phyloP scores from a whole-genome alignment of 2,113 vertebrate genomes.

The Gymnocephalus cernua region DNA sequence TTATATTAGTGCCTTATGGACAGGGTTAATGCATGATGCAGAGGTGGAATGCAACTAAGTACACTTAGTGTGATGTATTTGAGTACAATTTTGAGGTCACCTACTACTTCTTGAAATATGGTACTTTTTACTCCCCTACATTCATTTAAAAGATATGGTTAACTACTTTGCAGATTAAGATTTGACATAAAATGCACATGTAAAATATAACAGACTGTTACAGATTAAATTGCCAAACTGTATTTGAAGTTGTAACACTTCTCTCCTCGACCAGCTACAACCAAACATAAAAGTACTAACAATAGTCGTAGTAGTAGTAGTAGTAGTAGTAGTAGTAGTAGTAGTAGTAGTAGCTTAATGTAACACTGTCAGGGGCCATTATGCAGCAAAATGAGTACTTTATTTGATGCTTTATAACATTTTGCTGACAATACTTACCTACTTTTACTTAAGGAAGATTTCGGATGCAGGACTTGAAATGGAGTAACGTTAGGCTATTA shows the following conservation, averaged over 20 bases:
- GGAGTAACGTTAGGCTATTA: background rate
- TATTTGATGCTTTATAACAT: background rate
- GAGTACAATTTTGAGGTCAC: background rate
- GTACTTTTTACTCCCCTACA: background rate
- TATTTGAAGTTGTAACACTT: background rate
- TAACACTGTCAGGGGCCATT: background rate
- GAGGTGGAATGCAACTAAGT: background rate
- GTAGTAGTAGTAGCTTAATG: background rate
- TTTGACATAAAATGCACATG: background rate
- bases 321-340: background rate
- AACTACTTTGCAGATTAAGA: background rate
- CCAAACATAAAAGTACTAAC: background rate
- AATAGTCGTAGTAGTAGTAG: too few species aligned
- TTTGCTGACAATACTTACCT: background rate
- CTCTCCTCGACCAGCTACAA: background rate
- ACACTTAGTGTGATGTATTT: background rate
- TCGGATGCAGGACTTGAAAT: background rate
- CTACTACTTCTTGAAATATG: background rate
- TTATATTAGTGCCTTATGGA: background rate
- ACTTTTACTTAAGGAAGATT: background rate
- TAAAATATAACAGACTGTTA: background rate
- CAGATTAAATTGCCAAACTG: background rate
- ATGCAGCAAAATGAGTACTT: background rate
- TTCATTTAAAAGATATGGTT: background rate
- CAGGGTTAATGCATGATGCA: background rate